Evolutionary conservation across 1,140 invertebrate genomes (phyloP), one percentile per base, ranked within the genome.

Genomic region (Formica selysi): DNA sequence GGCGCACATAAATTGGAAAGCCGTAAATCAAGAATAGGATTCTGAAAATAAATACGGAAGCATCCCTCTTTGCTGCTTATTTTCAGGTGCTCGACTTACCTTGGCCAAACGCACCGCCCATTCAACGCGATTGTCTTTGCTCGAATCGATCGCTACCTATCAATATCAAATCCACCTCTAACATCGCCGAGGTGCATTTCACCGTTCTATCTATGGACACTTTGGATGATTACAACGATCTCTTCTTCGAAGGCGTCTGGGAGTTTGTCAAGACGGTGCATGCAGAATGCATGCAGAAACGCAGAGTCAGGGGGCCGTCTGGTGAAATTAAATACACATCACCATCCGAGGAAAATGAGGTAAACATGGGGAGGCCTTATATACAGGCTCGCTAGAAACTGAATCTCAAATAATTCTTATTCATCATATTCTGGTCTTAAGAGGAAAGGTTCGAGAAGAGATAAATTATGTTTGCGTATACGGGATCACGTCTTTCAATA

Each of bases 241-340:
- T 98, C 59, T 97, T 97, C 84, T 98, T 98, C 93, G 98, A 98
- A 94, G 98, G 97, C 26, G 96, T 96, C 54, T 98, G 97, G 93
- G 98, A 98, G 92, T 98, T 98, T 90, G 95, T 98, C 0, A 96
- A 97, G 91, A 96, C 97, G 68, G 94, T 96, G 26, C 94, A 96
- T 32, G 48, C 16, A 51, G 48, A 51, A 5, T 98, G 98, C 92
- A 94, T 96, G 29, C 95, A 96, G 83, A 96, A 96, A 79, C 96
- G 97, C 85, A 95, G 96, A 76, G 96, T 97, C 41, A 95, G 96
- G 29, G 97, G 97, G n/a, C 95, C 97, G 4, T 98, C 97, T 83
- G 98, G 98, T 1, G 97, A 97, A 90, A 96, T 98, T 64, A 96
- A 96, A 85, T 96, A 98, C 87, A 93, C 94, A 11, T 94, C 96